A percentile compares a stretch with the other conserved stretches of the same genome.
Evolutionary conservation across 2,888 invertebrate species (phyloP).

Genomic region (Caenorhabditis zanzibari): DNA sequence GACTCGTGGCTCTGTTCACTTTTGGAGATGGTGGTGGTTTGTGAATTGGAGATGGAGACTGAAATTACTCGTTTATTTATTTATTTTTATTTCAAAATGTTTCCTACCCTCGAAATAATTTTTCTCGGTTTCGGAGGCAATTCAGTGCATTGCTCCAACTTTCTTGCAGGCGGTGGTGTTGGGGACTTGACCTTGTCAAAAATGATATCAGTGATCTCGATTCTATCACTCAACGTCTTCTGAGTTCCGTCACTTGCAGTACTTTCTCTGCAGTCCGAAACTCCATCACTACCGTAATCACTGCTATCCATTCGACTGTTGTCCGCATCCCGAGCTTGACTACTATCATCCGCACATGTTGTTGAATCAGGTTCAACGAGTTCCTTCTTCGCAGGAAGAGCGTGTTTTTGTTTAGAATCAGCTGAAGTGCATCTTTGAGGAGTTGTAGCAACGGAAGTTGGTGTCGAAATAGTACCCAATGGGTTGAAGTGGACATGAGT

Average conservation of each 20-base stretch:
- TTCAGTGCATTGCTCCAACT: conserved; percentile 67
- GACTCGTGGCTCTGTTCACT: conserved; percentile 55
- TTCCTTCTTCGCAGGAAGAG: conserved; percentile 44
- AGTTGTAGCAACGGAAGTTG: conserved; percentile 38
- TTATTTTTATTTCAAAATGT: neutral
- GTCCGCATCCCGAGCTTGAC: conserved; percentile 42
- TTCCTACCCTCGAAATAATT: conserved; percentile 65
- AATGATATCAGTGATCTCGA: conserved; percentile 72
- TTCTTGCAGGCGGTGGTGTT: conserved; percentile 60
- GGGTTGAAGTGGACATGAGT: conserved; percentile 76
- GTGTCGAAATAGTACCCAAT: conserved; percentile 37
- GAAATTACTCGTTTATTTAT: conserved; percentile 21
- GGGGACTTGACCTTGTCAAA: conserved; percentile 69
- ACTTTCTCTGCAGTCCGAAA: conserved; percentile 69
- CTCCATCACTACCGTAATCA: conserved; percentile 71
- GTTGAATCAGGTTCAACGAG: conserved; percentile 63
- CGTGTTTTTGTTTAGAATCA: conserved; percentile 70
- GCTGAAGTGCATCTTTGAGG: conserved; percentile 66
- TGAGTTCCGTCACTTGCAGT: conserved; percentile 66
- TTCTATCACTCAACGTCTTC: conserved; percentile 70
- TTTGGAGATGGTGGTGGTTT: conserved; percentile 67
- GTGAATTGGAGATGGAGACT: conserved; percentile 66
- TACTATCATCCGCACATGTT: conserved; percentile 37
- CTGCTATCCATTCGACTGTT: conserved; percentile 65
- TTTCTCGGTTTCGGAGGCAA: conserved; percentile 72